phyloP scores from a whole-genome alignment of 2,888 invertebrate genomes.

The Allygus modestus region DNA sequence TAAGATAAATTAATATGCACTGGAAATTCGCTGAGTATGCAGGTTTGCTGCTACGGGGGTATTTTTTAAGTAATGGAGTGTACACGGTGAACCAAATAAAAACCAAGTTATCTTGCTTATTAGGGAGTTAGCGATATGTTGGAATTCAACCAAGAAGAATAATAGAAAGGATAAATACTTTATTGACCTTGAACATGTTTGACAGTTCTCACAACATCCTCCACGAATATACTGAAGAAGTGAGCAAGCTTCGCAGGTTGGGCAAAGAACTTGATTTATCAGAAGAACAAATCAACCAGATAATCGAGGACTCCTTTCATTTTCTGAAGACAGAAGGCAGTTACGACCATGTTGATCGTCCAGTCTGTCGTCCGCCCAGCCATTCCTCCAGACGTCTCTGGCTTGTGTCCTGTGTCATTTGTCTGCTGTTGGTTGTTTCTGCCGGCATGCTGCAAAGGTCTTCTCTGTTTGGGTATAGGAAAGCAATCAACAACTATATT shows the following conservation, averaged over 20 bases:
- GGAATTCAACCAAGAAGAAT: too few species aligned
- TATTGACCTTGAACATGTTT: too few species aligned
- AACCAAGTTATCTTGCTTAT: too few species aligned
- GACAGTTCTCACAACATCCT: constrained; percentile 42
- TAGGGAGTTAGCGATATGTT: too few species aligned
- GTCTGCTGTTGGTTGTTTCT: constrained; percentile 37
- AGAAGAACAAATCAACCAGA: constrained; percentile 80
- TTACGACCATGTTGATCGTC: constrained; percentile 48
- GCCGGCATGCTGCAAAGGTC: constrained; percentile 46
- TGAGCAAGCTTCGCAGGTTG: constrained; percentile 78
- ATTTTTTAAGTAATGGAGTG: too few species aligned
- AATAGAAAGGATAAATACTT: too few species aligned
- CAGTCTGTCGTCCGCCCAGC: constrained; percentile 73
- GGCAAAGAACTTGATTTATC: constrained; percentile 80
- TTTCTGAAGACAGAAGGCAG: constrained; percentile 71
- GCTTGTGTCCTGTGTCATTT: constrained; percentile 1
- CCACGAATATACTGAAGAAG: constrained; percentile 74
- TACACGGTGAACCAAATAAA: too few species aligned
- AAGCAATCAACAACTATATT: constrained; percentile 81
- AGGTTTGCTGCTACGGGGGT: too few species aligned
- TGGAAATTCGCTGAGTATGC: too few species aligned
- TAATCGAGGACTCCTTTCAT: constrained; percentile 79
- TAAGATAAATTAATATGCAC: too few species aligned
- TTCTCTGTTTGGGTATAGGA: constrained; percentile 76
- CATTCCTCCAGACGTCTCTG: constrained; percentile 72